A percentile compares a stretch with the other conserved stretches of the same genome.
Evolutionary conservation across 1,140 invertebrate species (phyloP).

Genomic region (Cydia pomonella): DNA sequence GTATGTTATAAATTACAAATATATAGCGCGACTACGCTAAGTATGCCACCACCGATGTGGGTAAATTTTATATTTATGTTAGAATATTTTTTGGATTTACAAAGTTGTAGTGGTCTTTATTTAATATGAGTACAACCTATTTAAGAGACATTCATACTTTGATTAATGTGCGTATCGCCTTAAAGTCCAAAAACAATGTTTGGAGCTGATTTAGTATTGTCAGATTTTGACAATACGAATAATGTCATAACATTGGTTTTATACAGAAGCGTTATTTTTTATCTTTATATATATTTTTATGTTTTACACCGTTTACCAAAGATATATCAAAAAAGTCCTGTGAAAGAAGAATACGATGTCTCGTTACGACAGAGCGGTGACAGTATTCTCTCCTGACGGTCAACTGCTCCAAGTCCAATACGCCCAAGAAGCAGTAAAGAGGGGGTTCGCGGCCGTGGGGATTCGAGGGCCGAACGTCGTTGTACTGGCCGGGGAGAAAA

Average conservation of each 20-base stretch:
- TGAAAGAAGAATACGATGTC: constrained; percentile 41
- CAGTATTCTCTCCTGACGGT: constrained; percentile 57
- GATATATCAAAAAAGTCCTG: neutral
- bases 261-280: neutral
- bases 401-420: constrained; percentile 56
- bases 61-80: no score
- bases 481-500: constrained; percentile 50
- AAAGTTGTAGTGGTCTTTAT: no score
- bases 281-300: neutral
- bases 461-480: constrained; percentile 43
- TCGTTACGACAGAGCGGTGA: constrained; percentile 54
- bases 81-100: no score
- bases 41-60: no score
- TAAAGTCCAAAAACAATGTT: neutral
- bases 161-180: neutral
- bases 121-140: no score
- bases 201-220: neutral
- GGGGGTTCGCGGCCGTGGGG: constrained; percentile 50
- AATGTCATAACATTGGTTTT: neutral
- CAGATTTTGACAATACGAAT: neutral
- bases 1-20: neutral
- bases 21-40: no score
- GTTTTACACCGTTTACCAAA: neutral
- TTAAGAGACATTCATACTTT: no score
- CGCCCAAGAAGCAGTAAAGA: constrained; percentile 50